These are phyloP conservation scores for Limanda limanda DNA, from an alignment of 2,113 vertebrate genomes.

Conservation along the genomic window DNA sequence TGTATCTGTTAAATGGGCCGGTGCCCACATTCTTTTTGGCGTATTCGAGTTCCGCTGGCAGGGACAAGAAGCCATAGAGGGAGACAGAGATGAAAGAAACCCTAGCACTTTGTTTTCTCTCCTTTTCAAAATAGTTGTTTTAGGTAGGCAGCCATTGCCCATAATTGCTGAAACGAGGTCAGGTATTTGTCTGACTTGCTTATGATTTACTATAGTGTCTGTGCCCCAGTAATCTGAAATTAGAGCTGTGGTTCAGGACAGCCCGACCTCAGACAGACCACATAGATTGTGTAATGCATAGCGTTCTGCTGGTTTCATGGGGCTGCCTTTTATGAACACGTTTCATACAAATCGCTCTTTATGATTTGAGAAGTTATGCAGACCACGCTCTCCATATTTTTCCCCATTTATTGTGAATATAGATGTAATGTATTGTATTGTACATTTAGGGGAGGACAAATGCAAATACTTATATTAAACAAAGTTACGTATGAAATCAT, in stretches of 20 bases:
- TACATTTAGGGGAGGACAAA: neutral
- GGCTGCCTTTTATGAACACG: conserved; percentile 55
- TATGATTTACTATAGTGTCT: conserved; percentile 68
- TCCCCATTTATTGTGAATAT: neutral
- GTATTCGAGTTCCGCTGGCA: conserved; percentile 56
- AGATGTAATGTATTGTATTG: neutral
- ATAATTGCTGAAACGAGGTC: conserved; percentile 71
- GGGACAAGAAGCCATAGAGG: conserved; percentile 33
- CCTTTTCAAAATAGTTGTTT: conserved; percentile 70
- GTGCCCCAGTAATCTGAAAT: conserved; percentile 66
- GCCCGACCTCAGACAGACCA: conserved; percentile 68
- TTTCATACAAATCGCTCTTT: conserved; percentile 38
- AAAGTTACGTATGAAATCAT: too few species aligned
- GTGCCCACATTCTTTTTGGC: conserved; percentile 45
- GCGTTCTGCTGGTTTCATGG: conserved; percentile 54
- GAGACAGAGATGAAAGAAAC: conserved; percentile 68
- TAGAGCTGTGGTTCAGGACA: conserved; percentile 64
- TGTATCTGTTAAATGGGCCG: conserved; percentile 49
- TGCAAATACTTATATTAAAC: neutral
- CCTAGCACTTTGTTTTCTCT: conserved; percentile 66
- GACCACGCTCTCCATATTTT: neutral
- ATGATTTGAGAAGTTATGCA: conserved; percentile 13
- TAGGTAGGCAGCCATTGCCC: conserved; percentile 71
- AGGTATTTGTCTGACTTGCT: conserved; percentile 66
- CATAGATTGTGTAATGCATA: conserved; percentile 62